Evolutionary conservation across 2,113 vertebrate genomes (phyloP).

Genomic region (Channa argus): DNA sequence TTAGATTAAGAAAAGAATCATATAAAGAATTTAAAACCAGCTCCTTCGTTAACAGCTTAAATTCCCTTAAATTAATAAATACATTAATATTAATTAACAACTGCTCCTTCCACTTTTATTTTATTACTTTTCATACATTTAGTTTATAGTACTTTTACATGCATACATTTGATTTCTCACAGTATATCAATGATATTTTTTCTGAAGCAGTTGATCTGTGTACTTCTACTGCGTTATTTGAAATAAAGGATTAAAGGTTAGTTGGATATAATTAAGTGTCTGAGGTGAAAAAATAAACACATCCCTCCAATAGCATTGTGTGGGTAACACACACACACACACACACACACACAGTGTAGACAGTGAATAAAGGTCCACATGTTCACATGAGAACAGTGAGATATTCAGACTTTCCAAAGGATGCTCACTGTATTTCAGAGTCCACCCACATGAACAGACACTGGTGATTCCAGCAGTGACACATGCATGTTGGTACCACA

Average conservation of each 20-base stretch:
- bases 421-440: slow-evolving; percentile 9
- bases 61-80: no score
- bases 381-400: slow-evolving; percentile 58
- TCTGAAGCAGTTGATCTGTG: no score
- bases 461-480: slow-evolving; percentile 13
- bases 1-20: no score
- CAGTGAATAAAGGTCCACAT: slow-evolving; percentile 42
- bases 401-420: slow-evolving; percentile 58
- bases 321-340: slow-evolving; percentile 1
- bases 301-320: slow-evolving; percentile 8
- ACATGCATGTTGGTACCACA: neutral
- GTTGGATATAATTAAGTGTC: neutral
- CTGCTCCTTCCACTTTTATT: no score
- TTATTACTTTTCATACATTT: no score
- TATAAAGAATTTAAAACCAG: no score
- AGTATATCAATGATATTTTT: no score
- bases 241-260: neutral
- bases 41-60: no score
- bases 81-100: no score
- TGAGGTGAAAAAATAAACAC: neutral
- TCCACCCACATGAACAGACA: slow-evolving; percentile 33
- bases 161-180: no score
- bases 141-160: no score
- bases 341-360: neutral
- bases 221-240: no score